phyloP scores from a whole-genome alignment of 2,797 vertebrate species.

The Tamandua tetradactyla region DNA sequence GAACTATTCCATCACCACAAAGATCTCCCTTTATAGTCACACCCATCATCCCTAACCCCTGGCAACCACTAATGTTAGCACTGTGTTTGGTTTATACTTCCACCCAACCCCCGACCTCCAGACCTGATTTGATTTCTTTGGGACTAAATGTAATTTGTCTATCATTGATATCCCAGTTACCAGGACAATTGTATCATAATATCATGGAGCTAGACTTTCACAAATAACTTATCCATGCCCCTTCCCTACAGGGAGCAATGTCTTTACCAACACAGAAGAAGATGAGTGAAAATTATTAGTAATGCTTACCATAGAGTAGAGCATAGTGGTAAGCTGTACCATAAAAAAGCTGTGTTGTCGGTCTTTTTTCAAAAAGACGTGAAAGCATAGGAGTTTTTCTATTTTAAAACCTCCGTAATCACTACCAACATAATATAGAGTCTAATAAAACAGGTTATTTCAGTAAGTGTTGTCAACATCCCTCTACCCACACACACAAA shows the following conservation, averaged over 20 bases:
- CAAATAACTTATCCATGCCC: background rate
- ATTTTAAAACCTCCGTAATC: background rate
- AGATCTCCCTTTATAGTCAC: background rate
- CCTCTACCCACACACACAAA: background rate
- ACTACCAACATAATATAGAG: background rate
- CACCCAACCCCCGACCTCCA: background rate
- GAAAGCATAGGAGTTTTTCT: background rate
- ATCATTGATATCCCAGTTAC: constrained; percentile 23
- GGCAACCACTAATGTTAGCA: background rate
- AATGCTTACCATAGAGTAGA: constrained; percentile 32
- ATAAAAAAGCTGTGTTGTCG: background rate
- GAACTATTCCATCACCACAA: background rate
- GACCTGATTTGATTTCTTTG: background rate
- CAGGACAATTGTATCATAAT: background rate
- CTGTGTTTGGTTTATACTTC: constrained; percentile 34
- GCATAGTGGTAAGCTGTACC: background rate
- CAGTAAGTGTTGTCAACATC: background rate
- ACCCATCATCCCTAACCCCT: background rate
- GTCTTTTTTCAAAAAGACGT: background rate
- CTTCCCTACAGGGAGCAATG: background rate
- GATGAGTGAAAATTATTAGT: background rate
- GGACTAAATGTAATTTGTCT: constrained; percentile 21
- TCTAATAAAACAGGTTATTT: constrained; percentile 15
- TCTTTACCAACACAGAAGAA: constrained; percentile 31
- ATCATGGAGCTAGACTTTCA: background rate